Evolutionary conservation across 2,888 invertebrate genomes (phyloP), one percentile per base, ranked within the genome.

Genomic region (Drosophila melanosoma): DNA sequence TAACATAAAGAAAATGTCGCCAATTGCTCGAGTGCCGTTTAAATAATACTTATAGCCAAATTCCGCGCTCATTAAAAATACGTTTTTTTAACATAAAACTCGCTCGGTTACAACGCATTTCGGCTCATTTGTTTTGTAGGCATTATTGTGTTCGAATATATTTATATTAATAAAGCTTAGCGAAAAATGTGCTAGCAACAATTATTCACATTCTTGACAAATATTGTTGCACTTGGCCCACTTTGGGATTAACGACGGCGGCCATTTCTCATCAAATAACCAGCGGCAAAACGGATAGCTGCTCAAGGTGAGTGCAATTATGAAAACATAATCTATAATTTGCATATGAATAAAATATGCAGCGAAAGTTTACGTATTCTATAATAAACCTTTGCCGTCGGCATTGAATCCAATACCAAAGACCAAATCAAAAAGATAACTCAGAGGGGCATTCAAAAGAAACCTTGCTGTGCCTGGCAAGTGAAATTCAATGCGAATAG

Each of bases 251-350:
- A 79, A 73, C 74, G 60, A 82, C 81, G 86, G 72, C 81, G 73
- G 87, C 83, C 84, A 81, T 81, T 89, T 77, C 76, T 63, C 63
- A 79, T 29, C 49, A 71, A 74, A 74, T 32, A 79, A 77, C 85
- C 91, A 82, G 83, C 91, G 92, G 90, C 90, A 90, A 83, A 91
- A 91, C 91, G 92, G 92, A 89, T 91, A 89, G 81, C 90, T 87
- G 79, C 89, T 83, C 71, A 78, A 87, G 85, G 92, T 91, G 71
- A 87, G 73, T 48, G 60, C 52, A 29, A 20, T 11, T 38, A 20
- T 36, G n/a, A 38, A 32, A 29, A 32, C 12, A 23, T 6, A 40
- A 8, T 42, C 8, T 7, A 11, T 33, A 8, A 77, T 68, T 68
- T 78, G 64, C 76, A 76, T 77, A 68, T 45, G 12, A 29, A 64